Percentiles rank a stretch among this genome's conserved stretches.
Evolutionary conservation across 2,888 invertebrate species (phyloP).

Genomic region (Brenthis hecate): DNA sequence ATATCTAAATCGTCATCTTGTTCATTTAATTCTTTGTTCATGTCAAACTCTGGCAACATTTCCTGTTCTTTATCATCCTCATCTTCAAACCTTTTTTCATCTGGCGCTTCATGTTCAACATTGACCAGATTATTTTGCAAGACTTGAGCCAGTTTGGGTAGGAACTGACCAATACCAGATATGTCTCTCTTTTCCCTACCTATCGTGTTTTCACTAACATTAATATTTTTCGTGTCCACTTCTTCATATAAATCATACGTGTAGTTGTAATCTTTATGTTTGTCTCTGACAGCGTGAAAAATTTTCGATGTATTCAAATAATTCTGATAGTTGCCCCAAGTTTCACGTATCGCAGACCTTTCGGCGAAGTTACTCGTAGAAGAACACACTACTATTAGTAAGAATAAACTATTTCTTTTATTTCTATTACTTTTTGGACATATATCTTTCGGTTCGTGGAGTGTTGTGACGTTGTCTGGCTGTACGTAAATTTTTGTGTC

Average conservation of each 20-base stretch:
- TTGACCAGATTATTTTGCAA: conserved; percentile 55
- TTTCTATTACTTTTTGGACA: conserved; percentile 64
- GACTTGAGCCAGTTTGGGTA: conserved; percentile 68
- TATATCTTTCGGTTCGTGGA: conserved; percentile 83
- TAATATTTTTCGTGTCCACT: conserved; percentile 31
- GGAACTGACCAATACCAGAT: conserved; percentile 56
- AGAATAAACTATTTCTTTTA: conserved; percentile 71
- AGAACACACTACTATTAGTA: conserved; percentile 90
- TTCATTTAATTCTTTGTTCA: conserved; percentile 67
- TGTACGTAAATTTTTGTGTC: conserved; percentile 87
- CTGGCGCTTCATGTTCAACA: conserved; percentile 51
- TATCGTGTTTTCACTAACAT: conserved; percentile 44
- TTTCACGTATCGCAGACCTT: conserved; percentile 86
- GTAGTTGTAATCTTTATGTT: conserved; percentile 67
- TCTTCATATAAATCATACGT: conserved; percentile 59
- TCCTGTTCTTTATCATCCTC: conserved; percentile 57
- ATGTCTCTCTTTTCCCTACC: conserved; percentile 56
- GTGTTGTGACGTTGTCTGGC: conserved; percentile 85
- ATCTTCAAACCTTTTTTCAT: conserved; percentile 64
- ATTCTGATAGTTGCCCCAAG: conserved; percentile 84
- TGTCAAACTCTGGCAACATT: conserved; percentile 69
- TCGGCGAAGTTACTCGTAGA: conserved; percentile 86
- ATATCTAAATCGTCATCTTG: conserved; percentile 50
- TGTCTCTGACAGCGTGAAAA: conserved; percentile 54
- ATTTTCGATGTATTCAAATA: conserved; percentile 58